Evolutionary conservation across 2,888 invertebrate species (phyloP).

Genomic region (Therioaphis trifolii): DNA sequence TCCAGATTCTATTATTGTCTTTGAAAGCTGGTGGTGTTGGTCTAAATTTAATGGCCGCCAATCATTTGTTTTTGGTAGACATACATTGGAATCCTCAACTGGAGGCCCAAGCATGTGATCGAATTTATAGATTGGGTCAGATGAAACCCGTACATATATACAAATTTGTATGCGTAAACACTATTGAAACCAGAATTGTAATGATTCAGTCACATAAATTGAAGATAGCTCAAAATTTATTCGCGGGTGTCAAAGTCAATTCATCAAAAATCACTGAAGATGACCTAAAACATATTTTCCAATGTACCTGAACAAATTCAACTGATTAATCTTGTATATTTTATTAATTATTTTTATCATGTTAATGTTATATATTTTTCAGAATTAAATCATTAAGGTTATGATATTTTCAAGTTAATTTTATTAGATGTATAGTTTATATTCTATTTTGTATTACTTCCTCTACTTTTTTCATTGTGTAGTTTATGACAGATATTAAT

Average conservation of each 20-base stretch:
- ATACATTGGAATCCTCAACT: slow-evolving; percentile 98
- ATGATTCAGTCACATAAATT: slow-evolving; percentile 81
- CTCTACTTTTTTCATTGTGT: too few relatives aligned
- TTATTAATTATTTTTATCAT: too few relatives aligned
- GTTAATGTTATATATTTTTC: too few relatives aligned
- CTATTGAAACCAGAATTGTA: slow-evolving; percentile 91
- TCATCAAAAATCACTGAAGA: neutral
- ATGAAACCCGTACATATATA: slow-evolving; percentile 83
- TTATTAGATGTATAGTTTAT: too few relatives aligned
- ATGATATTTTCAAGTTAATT: too few relatives aligned
- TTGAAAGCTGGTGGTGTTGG: slow-evolving; percentile 95
- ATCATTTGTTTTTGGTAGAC: slow-evolving; percentile 89
- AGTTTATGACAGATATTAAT: too few relatives aligned
- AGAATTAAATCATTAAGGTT: too few relatives aligned
- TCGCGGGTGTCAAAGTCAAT: neutral
- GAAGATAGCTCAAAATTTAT: slow-evolving; percentile 76
- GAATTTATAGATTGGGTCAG: slow-evolving; percentile 93
- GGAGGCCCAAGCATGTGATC: slow-evolving; percentile 93
- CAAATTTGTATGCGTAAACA: slow-evolving; percentile 85
- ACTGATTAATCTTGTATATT: too few relatives aligned
- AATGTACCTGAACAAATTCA: neutral
- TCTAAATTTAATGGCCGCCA: slow-evolving; percentile 90
- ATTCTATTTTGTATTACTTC: too few relatives aligned
- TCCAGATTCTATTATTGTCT: slow-evolving; percentile 82
- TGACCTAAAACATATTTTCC: neutral